These are phyloP conservation scores for Oasisia sp. DNA, from an alignment of 2,888 invertebrate genomes.

Conservation along the genomic window DNA sequence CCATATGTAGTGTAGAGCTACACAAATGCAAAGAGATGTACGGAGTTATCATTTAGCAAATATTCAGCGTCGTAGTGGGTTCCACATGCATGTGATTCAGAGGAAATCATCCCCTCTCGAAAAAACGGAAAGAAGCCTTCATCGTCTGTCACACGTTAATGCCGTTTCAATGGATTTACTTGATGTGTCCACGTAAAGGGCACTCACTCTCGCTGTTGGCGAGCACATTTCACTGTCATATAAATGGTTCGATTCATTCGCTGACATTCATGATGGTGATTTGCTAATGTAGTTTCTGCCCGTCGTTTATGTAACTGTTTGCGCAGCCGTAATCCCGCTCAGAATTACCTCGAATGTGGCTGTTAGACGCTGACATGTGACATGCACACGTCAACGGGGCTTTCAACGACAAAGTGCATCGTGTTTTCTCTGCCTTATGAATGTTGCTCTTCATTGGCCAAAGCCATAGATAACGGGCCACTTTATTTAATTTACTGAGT, in stretches of 20 bases:
- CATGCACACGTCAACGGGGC: no score
- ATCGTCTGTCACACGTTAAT: conserved; percentile 2
- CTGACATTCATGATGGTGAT: conserved; percentile 17
- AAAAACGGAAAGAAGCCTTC: not conserved
- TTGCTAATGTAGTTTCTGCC: not conserved
- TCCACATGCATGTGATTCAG: not conserved
- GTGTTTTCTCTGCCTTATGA: not conserved
- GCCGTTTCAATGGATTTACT: not conserved
- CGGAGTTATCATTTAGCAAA: not conserved
- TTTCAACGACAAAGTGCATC: no score
- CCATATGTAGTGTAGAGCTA: not conserved
- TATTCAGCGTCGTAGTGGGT: not conserved
- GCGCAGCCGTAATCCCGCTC: not conserved
- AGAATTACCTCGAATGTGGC: not conserved
- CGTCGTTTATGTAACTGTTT: conserved; percentile 3
- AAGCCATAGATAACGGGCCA: not conserved
- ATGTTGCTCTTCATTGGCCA: not conserved
- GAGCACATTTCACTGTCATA: conserved; percentile 13
- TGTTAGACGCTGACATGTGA: not conserved
- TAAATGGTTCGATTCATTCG: not conserved
- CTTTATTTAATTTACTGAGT: not conserved
- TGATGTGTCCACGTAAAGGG: not conserved
- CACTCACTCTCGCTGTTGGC: not conserved
- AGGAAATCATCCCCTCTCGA: not conserved
- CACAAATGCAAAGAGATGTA: not conserved